A percentile compares a stretch with the other conserved stretches of the same genome.
phyloP scores from a whole-genome alignment of 2,797 vertebrate species.

The Sebastes iracundus region DNA sequence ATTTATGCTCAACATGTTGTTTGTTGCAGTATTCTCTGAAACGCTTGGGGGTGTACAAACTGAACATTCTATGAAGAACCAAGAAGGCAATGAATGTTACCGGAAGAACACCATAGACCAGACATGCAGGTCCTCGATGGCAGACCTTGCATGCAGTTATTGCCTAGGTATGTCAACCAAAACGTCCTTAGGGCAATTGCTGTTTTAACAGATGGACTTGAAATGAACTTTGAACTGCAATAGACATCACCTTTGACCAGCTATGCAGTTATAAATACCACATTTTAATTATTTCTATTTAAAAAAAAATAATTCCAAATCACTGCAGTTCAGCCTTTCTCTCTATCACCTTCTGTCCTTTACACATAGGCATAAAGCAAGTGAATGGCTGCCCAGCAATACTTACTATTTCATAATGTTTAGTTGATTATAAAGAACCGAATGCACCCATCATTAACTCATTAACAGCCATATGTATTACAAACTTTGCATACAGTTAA shows the following conservation, averaged over 20 bases:
- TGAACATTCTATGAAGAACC: background rate
- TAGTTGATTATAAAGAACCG: background rate
- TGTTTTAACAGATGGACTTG: background rate
- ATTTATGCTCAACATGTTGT: too few relatives aligned
- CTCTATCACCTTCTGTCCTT: background rate
- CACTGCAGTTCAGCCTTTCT: background rate
- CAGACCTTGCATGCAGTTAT: background rate
- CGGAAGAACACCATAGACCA: background rate
- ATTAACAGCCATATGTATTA: background rate
- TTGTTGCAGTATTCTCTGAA: too few relatives aligned
- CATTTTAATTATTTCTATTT: background rate
- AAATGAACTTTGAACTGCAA: background rate
- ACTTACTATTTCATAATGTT: background rate
- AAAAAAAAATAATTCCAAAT: background rate
- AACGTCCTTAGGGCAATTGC: too few relatives aligned
- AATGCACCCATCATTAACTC: slow-evolving; percentile 11
- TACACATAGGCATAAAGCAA: background rate
- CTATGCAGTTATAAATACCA: background rate
- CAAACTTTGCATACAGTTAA: slow-evolving; percentile 16
- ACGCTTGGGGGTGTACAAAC: background rate
- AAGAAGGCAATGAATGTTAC: background rate
- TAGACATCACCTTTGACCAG: background rate
- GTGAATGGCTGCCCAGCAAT: background rate
- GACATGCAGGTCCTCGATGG: background rate
- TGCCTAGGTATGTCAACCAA: background rate